A percentile compares a stretch with the other conserved stretches of the same genome.
These are phyloP conservation scores for Eumeta japonica DNA, from an alignment of 1,140 invertebrate species.

Conservation along the genomic window DNA sequence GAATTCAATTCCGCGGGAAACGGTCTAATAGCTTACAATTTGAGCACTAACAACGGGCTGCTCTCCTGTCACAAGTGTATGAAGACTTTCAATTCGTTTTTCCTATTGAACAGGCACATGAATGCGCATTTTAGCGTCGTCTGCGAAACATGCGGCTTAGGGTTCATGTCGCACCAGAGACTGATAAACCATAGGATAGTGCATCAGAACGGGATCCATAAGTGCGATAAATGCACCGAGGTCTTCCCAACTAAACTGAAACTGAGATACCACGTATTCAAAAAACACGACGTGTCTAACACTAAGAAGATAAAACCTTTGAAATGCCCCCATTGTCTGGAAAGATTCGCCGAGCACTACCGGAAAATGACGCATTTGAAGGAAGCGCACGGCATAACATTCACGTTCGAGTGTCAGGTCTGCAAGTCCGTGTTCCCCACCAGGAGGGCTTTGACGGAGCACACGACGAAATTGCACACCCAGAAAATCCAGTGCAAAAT, in stretches of 20 bases:
- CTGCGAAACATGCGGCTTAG: constrained; percentile 50
- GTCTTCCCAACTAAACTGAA: constrained; percentile 41
- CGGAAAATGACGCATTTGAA: constrained; percentile 46
- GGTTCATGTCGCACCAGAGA: constrained; percentile 46
- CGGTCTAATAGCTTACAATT: constrained; percentile 41
- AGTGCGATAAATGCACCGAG: constrained; percentile 39
- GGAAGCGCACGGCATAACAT: constrained; percentile 39
- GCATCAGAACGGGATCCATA: constrained; percentile 37
- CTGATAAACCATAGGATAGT: constrained; percentile 41
- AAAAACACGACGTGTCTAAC: constrained; percentile 37
- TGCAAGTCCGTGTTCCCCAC: constrained; percentile 36
- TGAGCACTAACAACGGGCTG: constrained; percentile 29
- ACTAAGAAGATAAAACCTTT: constrained; percentile 34
- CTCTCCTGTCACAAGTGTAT: constrained; percentile 38
- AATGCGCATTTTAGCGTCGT: constrained; percentile 44
- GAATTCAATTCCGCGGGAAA: constrained; percentile 43
- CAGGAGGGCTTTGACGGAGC: constrained; percentile 37
- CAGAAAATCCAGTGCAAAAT: constrained; percentile 58
- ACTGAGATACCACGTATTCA: constrained; percentile 36
- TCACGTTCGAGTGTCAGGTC: constrained; percentile 36
- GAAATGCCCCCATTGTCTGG: constrained; percentile 48
- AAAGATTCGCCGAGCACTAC: constrained; percentile 44
- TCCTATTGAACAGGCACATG: constrained; percentile 45
- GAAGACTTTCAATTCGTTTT: constrained; percentile 43
- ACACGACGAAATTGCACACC: constrained; percentile 55